phyloP scores from a whole-genome alignment of 1,140 invertebrate species.

The Phymastichus coffea region DNA sequence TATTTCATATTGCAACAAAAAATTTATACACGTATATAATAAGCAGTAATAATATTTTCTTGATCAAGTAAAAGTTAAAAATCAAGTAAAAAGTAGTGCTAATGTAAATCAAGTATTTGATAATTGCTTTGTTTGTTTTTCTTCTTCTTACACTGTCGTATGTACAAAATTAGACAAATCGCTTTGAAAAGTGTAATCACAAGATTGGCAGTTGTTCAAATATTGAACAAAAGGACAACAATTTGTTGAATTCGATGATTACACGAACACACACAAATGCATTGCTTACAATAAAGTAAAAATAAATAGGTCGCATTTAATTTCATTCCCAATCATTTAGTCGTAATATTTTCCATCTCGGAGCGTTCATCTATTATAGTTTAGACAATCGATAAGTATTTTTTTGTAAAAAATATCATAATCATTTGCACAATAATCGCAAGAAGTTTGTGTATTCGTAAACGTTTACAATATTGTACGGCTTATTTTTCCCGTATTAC shows the following conservation, averaged over 20 bases:
- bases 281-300: no score
- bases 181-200: constrained; percentile 3
- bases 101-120: constrained; percentile 22
- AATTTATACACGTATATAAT: constrained; percentile 58
- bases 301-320: no score
- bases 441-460: constrained; percentile 12
- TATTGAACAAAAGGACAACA: constrained; percentile 43
- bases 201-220: constrained; percentile 38
- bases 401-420: no score
- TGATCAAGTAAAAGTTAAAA: constrained; percentile 44
- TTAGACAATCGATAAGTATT: neutral
- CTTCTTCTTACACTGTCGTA: neutral
- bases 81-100: constrained; percentile 35
- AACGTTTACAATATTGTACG: constrained; percentile 3
- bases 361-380: no score
- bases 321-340: no score
- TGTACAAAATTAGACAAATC: constrained; percentile 22
- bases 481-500: neutral
- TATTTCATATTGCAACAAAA: constrained; percentile 58
- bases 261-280: no score
- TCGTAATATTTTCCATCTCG: no score
- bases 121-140: neutral
- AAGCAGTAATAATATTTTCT: constrained; percentile 42
- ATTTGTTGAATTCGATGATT: constrained; percentile 11
- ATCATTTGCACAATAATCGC: neutral